A percentile compares a stretch with the other conserved stretches of the same genome.
phyloP scores from a whole-genome alignment of 2,113 vertebrate species.

The Hepsetus odoe region DNA sequence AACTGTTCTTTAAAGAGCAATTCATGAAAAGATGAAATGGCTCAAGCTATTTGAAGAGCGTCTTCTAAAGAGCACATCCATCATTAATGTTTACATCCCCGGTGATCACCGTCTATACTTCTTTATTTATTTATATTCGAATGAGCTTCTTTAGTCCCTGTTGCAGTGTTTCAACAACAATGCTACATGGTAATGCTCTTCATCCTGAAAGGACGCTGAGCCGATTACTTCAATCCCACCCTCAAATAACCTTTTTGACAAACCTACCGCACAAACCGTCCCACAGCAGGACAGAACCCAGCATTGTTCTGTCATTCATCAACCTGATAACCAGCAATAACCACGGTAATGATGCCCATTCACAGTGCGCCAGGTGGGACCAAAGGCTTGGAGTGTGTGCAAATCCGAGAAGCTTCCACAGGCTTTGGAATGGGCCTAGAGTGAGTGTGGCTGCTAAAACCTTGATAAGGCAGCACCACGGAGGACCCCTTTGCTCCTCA shows the following conservation, averaged over 20 bases:
- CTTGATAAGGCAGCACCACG: slow-evolving; percentile 63
- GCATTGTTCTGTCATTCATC: slow-evolving; percentile 61
- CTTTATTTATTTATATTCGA: too few relatives aligned
- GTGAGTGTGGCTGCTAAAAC: slow-evolving; percentile 61
- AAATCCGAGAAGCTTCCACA: slow-evolving; percentile 67
- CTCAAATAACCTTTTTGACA: not conserved
- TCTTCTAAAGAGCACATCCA: too few relatives aligned
- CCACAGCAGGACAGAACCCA: not conserved
- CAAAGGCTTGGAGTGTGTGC: slow-evolving; percentile 44
- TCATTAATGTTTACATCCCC: too few relatives aligned
- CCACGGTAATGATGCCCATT: slow-evolving; percentile 68
- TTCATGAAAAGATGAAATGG: too few relatives aligned
- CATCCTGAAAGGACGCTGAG: slow-evolving; percentile 2
- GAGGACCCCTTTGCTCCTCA: not conserved
- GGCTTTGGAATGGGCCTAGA: slow-evolving; percentile 57
- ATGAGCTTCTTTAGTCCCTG: not conserved
- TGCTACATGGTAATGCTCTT: not conserved
- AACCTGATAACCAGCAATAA: slow-evolving; percentile 67
- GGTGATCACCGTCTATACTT: too few relatives aligned
- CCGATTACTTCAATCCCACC: slow-evolving; percentile 3
- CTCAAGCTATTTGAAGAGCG: too few relatives aligned
- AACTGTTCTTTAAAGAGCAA: too few relatives aligned
- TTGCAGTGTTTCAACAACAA: not conserved
- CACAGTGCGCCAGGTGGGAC: slow-evolving; percentile 44
- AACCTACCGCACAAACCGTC: not conserved